Evolutionary conservation across 1,140 invertebrate genomes (phyloP).

Genomic region (Zaprionus inermis): DNA sequence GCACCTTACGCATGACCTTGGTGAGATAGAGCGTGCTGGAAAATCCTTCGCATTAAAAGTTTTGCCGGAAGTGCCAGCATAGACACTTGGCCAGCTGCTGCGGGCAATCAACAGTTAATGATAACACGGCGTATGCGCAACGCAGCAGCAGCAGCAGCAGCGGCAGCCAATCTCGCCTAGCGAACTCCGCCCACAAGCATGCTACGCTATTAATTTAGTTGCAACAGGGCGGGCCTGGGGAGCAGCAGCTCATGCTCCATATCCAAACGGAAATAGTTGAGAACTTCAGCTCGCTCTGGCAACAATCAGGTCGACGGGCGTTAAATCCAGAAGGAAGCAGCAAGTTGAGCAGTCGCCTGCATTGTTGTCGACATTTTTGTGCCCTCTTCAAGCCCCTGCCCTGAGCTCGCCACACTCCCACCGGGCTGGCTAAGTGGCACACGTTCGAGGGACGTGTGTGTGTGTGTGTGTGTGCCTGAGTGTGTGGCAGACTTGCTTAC

Average conservation of each 20-base stretch:
- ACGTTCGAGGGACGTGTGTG: slow-evolving; percentile 5
- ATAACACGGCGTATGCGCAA: slow-evolving; percentile 54
- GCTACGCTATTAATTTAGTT: slow-evolving; percentile 67
- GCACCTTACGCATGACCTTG: slow-evolving; percentile 58
- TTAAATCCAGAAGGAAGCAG: slow-evolving; percentile 16
- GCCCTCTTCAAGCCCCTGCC: too few relatives aligned
- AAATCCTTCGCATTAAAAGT: too few relatives aligned
- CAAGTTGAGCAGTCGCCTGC: slow-evolving; percentile 38
- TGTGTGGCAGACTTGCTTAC: slow-evolving; percentile 32
- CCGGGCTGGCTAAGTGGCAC: slow-evolving; percentile 48
- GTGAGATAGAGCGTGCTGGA: too few relatives aligned
- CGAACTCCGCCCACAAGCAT: slow-evolving; percentile 20
- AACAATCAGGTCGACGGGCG: slow-evolving; percentile 55
- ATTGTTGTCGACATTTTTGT: slow-evolving; percentile 78
- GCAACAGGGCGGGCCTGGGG: neutral
- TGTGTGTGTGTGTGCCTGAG: slow-evolving; percentile 15
- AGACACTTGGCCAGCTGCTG: neutral
- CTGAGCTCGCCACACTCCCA: too few relatives aligned
- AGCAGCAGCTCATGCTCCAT: slow-evolving; percentile 21
- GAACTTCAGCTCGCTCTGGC: slow-evolving; percentile 62
- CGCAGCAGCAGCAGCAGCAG: slow-evolving; percentile 30
- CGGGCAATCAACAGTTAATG: slow-evolving; percentile 49
- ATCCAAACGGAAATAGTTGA: slow-evolving; percentile 70
- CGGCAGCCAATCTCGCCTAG: slow-evolving; percentile 43
- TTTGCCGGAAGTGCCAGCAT: slow-evolving; percentile 53